Base-by-base conservation (phyloP, 2,888 invertebrate species). In the Diachrysia chrysitis region DNA sequence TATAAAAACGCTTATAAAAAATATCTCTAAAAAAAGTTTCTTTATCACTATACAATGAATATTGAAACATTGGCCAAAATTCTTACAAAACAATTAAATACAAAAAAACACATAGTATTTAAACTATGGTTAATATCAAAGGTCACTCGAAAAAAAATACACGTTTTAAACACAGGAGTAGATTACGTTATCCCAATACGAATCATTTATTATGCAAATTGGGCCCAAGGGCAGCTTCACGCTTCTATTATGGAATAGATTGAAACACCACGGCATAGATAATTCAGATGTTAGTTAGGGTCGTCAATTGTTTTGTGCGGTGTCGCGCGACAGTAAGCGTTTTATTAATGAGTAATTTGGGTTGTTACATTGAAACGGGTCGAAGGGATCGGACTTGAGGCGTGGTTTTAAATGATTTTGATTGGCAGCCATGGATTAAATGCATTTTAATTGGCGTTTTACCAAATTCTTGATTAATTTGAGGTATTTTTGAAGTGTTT, bases 191-290 rank as follows among this genome's bases (percentile, higher is more conserved):
- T 69, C 67, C 78, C 60, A 63, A 78, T 74, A 48, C 69, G 67
- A 58, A 78, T 78, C 67, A 78, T 83, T 78, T 73, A 81, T 70
- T 71, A 78, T 80, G 81, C 74, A 84, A 84, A 84, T 83, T 56
- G 71, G 35, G 65, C 76, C 70, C 72, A 48, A 64, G 78, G 83
- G 71, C 72, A 65, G 72, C 63, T 78, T 79, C 74, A 66, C 73
- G 78, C 76, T 67, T 79, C 76, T 70, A 84, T 79, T 73, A 84
- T 75, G 73, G 70, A 80, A 76, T 82, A 71, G 71, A 68, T 74
- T 60, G 67, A 69, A 79, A 73, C 62, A 72, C 63, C 66, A 66
- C 58, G 51, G 48, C 29, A 63, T 64, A 10, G 65, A 71, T 73
- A 71, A 81, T 73, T 68, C 51, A 78, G 60, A 62, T 70, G 58